Evolutionary conservation across 2,888 invertebrate species (phyloP), one percentile per base, ranked within the genome.

Genomic region (Beris chalybata): DNA sequence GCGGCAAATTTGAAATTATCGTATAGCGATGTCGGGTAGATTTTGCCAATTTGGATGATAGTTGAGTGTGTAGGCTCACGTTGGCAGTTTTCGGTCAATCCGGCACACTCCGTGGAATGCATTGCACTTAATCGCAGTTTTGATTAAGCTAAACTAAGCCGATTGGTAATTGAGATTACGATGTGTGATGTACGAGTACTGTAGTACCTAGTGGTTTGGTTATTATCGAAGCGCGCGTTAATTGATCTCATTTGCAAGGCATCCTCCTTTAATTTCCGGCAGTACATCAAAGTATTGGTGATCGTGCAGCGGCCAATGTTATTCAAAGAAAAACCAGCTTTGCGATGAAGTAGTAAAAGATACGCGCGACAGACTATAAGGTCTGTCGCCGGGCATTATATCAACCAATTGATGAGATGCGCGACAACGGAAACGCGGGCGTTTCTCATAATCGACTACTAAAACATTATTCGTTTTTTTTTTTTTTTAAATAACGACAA

Each of bases 111-210:
- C 9, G n/a, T 54, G 61, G 68, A 65, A 68, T 68, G 64, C 65
- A 63, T 65, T 61, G 61, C 65, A 63, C 65, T 68, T 65, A 68
- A 68, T 68, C 65, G 54, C 61, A 54, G 50, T 55, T 22, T 22
- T 65, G 61, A 68, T 68, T 65, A 68, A 65, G 52, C 64, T 64
- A 61, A 59, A 55, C 11, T 22, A 56, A 61, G 65, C 50, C 57
- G 65, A 68, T 68, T 65, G 68, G 64, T 68, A 61, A 68, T 65
- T 65, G 68, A 68, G 68, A 68, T 68, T 66, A 66, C 47, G 15
- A 15, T 38, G 9, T 38, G 5, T 38, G 11, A 48, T 5, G 6
- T 13, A 48, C 48, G 15, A 48, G 13, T 13, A 48, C 44, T 38
- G 38, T 38, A 38, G 38, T 38, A 38, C 9, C 9, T 38, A 38